Base-by-base conservation (phyloP, 1,140 invertebrate genomes). In the Zophobas morio region DNA sequence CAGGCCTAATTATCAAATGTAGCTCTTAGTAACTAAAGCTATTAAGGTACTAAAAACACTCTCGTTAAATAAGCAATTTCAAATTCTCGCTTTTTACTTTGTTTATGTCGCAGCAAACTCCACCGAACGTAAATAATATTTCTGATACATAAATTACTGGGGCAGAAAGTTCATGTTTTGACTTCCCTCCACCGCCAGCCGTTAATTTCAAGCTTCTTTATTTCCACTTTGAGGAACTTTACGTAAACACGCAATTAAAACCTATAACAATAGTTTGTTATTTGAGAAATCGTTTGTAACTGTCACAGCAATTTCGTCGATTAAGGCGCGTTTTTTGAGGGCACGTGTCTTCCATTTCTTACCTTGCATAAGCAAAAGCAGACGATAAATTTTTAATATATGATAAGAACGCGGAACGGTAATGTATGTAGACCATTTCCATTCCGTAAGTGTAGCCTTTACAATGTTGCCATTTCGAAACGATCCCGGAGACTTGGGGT, bases 191-290 rank as follows among this genome's bases (percentile, higher is more conserved):
- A 6, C 39, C 56, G 37, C 39, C 39, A 20, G 42, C 40, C 20
- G 42, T 66, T 42, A 66, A 66, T 66, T 66, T 66, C 36, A 47
- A 66, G 32, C 39, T 66, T 66, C 40, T 60, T 60, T 42, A 66
- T 66, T 42, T 66, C 60, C 60, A 20, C n/a, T 66, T 37, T 63
- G 39, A 63, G 42, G 40, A 66, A 66, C 39, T 33, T 66, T 42
- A 66, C 60, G 60, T 66, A 66, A 66, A 66, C 60, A 66, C 39
- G 60, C 60, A 66, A 66, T 66, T 66, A 66, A 66, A 66, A 66
- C 40, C 49, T 20, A 33, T 47, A 66, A 66, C 39, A 42, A 66
- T 66, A 66, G 60, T 40, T 20, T 20, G 20, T 20, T 66, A 8
- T 32, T 36, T 39, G 57, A 63, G 36, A 20, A 51, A 66, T 66